Base-by-base conservation (phyloP, 2,113 vertebrate genomes). In the Castor canadensis region DNA sequence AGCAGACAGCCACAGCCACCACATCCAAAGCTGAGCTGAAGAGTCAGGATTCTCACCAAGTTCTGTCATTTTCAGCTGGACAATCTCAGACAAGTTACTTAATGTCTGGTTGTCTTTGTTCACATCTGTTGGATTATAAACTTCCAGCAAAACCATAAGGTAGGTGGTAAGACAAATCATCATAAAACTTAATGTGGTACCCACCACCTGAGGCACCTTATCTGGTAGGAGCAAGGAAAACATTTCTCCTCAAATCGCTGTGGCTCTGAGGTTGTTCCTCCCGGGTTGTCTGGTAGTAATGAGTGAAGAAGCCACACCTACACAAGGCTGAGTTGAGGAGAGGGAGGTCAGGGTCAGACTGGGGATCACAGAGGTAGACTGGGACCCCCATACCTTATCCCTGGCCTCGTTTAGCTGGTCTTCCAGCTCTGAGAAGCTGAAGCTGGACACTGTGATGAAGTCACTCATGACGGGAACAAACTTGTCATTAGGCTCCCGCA, bases 391-490 rank as follows among this genome's bases (percentile, higher is more conserved):
- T 98, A 99, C 99, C 99, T 99, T 99, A 96, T 99, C 99, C 98
- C 98, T 99, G 97, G 99, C 99, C 75, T 99, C 99, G 0, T 97
- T 99, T 75, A 99, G 98, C 96, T 99, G 99, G 89, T 99, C 99
- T 95, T 99, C 99, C 90, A 99, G 98, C 95, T 99, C 99, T 0
- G 99, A 99, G 98, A 99, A 99, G 97, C 99, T 99, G 98, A 99
- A 99, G 96, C 99, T 99, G 56, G 99, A 99, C 94, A 99, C 99
- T 0, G 99, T 99, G 98, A 99, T 99, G 98, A 99, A 99, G 98
- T 99, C 99, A 0, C 99, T 98, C 98, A 99, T 99, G 96, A 99
- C 99, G 0, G 99, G 99, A 96, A 99, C 99, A 47, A 99, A 99
- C 96, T 99, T 99, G 97, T 99, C 99, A 5, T 98, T 99, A 0